A percentile compares a stretch with the other conserved stretches of the same genome.
phyloP scores from a whole-genome alignment of 2,797 vertebrate species.

The Anguilla pacifica region DNA sequence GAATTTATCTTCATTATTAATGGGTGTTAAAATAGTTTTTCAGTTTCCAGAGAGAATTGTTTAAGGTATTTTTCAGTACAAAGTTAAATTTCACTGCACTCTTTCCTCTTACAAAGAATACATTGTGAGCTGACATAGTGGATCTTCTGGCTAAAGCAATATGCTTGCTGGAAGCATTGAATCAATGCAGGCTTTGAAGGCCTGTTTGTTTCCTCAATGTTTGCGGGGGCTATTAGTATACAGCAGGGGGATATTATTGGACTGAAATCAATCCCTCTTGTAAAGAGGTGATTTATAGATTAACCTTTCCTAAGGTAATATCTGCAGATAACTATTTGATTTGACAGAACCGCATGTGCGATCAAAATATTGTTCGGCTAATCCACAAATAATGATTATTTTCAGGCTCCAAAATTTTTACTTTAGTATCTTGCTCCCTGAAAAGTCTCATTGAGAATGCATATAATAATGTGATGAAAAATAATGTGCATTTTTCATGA shows the following conservation, averaged over 20 bases:
- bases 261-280: slow-evolving; percentile 61
- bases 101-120: background rate
- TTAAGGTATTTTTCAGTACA: background rate
- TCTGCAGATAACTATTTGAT: slow-evolving; percentile 18
- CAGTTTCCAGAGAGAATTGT: background rate
- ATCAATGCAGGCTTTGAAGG: slow-evolving; percentile 41
- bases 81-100: background rate
- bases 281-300: slow-evolving; percentile 66
- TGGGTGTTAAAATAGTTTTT: background rate
- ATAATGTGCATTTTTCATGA: background rate
- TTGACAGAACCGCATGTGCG: background rate
- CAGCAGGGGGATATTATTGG: slow-evolving; percentile 64
- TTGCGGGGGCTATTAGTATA: slow-evolving; percentile 57
- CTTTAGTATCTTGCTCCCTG: background rate
- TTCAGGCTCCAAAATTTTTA: background rate
- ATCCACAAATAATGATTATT: background rate
- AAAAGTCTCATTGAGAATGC: background rate
- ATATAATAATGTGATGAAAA: background rate
- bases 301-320: slow-evolving; percentile 58
- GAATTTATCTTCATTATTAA: background rate
- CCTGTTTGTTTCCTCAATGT: slow-evolving; percentile 60
- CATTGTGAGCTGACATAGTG: background rate
- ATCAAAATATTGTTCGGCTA: background rate
- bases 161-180: slow-evolving; percentile 33
- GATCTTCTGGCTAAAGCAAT: background rate